Percentiles rank a stretch among this genome's conserved stretches.
Conservation (phyloP, 2,888 invertebrate species). For the Strigamia crassipes region DNA sequence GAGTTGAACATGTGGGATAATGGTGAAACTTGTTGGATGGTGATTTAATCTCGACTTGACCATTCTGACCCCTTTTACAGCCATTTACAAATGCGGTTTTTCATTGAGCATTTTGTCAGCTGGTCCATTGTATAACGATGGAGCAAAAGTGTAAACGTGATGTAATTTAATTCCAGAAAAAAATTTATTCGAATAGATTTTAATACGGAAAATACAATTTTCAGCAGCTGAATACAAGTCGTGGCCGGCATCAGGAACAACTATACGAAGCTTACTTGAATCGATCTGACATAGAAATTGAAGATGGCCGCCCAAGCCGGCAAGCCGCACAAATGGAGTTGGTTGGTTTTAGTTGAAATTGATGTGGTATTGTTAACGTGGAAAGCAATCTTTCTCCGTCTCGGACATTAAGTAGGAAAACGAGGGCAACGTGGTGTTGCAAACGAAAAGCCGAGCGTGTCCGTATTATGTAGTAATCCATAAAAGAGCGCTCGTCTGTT, state of each 20-base stretch:
- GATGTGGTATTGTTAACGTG: neutral
- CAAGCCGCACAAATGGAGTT: no score
- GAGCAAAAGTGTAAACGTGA: neutral
- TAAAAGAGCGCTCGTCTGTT: neutral
- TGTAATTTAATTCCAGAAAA: no score
- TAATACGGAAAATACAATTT: no score
- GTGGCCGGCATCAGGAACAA: no score
- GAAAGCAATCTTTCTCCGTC: no score
- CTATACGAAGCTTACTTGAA: no score
- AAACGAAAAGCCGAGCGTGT: conserved; percentile 2
- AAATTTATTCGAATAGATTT: no score
- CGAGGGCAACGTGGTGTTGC: neutral
- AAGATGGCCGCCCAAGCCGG: no score
- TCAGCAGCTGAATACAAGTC: no score
- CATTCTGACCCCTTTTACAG: neutral
- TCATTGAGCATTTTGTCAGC: conserved; percentile 10
- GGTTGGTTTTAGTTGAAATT: no score
- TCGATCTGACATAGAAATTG: no score
- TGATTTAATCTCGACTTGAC: conserved; percentile 10
- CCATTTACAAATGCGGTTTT: neutral
- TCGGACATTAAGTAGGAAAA: neutral
- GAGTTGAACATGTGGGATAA: neutral
- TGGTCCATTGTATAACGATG: neutral
- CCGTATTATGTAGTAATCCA: conserved; percentile 10
- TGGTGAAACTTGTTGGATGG: conserved; percentile 4